phyloP scores from a whole-genome alignment of 2,888 invertebrate genomes.

The Petrophora chlorosata region DNA sequence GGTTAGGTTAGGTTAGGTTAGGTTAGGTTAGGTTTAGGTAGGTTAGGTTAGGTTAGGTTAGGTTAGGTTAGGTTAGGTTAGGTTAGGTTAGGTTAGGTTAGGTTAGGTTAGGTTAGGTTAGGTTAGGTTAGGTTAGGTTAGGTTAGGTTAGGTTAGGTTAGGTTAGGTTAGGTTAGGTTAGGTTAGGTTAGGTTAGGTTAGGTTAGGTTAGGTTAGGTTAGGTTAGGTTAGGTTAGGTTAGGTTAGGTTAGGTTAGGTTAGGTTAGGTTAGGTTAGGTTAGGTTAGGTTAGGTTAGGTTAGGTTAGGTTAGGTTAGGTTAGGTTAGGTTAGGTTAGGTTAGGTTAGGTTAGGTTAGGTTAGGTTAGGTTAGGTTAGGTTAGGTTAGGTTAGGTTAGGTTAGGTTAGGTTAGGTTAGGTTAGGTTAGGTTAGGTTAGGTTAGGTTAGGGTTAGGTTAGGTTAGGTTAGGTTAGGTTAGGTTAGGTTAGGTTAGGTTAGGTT shows the following conservation, averaged over 20 bases:
- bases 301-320: conserved; percentile 21
- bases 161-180: conserved; percentile 30
- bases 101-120: conserved; percentile 27
- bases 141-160: conserved; percentile 25
- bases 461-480: conserved; percentile 14
- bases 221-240: conserved; percentile 36
- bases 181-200: conserved; percentile 16
- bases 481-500: conserved; percentile 20
- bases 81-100: conserved; percentile 30
- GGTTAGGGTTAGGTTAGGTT: too few species aligned
- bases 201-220: conserved; percentile 33
- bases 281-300: conserved; percentile 12
- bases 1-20: conserved; percentile 29
- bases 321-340: conserved; percentile 17
- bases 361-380: conserved; percentile 17
- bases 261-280: conserved; percentile 19
- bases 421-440: conserved; percentile 15
- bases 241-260: conserved; percentile 29
- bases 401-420: conserved; percentile 11
- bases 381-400: conserved; percentile 17
- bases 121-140: conserved; percentile 26
- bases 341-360: conserved; percentile 14
- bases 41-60: too few species aligned
- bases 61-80: conserved; percentile 25
- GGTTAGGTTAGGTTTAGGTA: conserved; percentile 26